phyloP scores from a whole-genome alignment of 2,113 vertebrate species.

The Crotalus helleri region DNA sequence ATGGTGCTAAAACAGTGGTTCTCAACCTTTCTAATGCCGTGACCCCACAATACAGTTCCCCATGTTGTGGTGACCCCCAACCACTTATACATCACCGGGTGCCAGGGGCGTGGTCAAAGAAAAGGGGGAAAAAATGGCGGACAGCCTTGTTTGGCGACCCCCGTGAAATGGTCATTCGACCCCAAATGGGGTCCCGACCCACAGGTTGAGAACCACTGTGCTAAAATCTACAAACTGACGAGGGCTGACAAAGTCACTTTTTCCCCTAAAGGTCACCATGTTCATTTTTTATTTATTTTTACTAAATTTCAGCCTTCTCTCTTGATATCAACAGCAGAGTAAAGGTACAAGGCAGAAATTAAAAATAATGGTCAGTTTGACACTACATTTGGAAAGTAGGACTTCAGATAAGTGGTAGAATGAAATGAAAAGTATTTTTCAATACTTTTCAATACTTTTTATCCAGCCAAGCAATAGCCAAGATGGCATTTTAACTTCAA shows the following conservation, averaged over 20 bases:
- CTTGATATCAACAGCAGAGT: not conserved
- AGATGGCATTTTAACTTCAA: not conserved
- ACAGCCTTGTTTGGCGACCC: too few relatives aligned
- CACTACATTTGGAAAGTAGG: not conserved
- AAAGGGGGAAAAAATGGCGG: too few relatives aligned
- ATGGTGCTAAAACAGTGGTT: conserved; percentile 69
- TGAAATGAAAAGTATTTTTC: not conserved
- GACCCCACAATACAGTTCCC: too few relatives aligned
- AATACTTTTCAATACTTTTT: not conserved
- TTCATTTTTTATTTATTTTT: conserved; percentile 42
- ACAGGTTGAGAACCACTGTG: conserved; percentile 47
- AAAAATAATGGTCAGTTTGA: not conserved
- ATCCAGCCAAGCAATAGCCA: not conserved
- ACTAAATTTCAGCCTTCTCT: not conserved
- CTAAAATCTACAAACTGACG: conserved; percentile 64
- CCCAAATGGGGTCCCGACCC: too few relatives aligned
- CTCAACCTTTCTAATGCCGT: too few relatives aligned
- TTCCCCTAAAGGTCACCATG: conserved; percentile 10
- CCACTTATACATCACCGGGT: too few relatives aligned
- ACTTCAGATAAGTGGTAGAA: not conserved
- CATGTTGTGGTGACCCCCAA: too few relatives aligned
- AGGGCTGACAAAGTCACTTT: conserved; percentile 62
- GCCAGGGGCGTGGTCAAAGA: too few relatives aligned
- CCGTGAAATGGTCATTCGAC: too few relatives aligned
- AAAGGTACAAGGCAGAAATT: not conserved